Conservation (phyloP, 2,113 vertebrate genomes). For the Anseranas semipalmata region DNA sequence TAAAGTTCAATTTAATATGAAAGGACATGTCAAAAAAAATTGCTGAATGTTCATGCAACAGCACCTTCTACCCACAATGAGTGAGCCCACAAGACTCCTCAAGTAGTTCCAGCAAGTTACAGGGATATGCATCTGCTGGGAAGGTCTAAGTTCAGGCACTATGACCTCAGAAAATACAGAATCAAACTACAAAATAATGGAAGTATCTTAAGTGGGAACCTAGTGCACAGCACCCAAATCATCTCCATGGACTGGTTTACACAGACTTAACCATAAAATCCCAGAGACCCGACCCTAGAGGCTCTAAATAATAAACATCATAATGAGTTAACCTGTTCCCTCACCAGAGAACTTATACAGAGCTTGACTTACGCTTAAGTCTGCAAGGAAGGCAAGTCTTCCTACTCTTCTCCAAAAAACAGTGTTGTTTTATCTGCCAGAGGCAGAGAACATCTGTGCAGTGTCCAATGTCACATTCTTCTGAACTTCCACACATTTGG, state of each 20-base stretch:
- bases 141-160: neutral
- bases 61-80: neutral
- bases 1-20: neutral
- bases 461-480: neutral
- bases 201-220: neutral
- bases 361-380: neutral
- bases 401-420: neutral
- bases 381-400: neutral
- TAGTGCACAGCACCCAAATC: neutral
- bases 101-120: neutral
- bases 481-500: conserved; percentile 17
- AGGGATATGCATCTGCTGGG: neutral
- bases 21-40: neutral
- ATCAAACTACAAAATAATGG: neutral
- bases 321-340: neutral
- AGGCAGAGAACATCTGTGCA: neutral
- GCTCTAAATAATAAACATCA: neutral
- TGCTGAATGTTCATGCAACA: neutral
- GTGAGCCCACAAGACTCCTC: neutral
- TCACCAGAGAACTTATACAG: neutral
- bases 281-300: neutral
- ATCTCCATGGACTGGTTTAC: neutral
- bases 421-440: neutral
- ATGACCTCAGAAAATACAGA: neutral
- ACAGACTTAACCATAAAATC: neutral